Evolutionary conservation across 2,888 invertebrate genomes (phyloP), one percentile per base, ranked within the genome.

Genomic region (Atrina japonica): DNA sequence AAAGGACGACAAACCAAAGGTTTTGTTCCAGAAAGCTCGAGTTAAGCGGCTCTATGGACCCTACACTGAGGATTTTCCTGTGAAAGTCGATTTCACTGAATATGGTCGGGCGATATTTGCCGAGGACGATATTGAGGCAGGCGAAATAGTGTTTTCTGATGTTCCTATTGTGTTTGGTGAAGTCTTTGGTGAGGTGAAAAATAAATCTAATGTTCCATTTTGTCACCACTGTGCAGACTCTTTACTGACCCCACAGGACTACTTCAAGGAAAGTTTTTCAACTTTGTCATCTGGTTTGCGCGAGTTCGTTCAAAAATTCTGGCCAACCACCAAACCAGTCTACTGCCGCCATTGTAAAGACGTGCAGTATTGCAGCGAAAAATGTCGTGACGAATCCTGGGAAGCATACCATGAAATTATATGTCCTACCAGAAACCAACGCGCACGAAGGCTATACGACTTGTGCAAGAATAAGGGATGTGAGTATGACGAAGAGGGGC

Each of bases 201-300:
- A 77, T 29, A 78, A 77, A 14, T 97, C 97, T 96, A 97, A 97
- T 90, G 92, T 93, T 18, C 93, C 76, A 21, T 96, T 96, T 0
- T 98, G 98, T 90, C 95, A 96, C 88, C 94, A 95, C 90, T 98
- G 98, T 88, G 93, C 98, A 93, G 93, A 94, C 80, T 96, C 97
- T 0, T 90, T 98, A 70, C 97, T 98, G 91, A 95, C 95, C 0
- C 95, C 96, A 14, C 94, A 95, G 89, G 95, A 96, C 35, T 88
- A 84, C 53, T 88, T 87, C 61, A 79, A 81, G 29, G 70, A 78
- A 1, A 70, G 69, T 16, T 76, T 77, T 56, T 61, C 72, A 5
- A 49, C 63, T 7, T 75, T 86, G 21, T 76, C 72, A 3, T 55
- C 50, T 0, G 66, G 55, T 0, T 64, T 80, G n/a, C 73, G 75